Percentiles rank a stretch among this genome's conserved stretches.
Conservation (phyloP, 1,140 invertebrate genomes). For the Drosophila murphyi region DNA sequence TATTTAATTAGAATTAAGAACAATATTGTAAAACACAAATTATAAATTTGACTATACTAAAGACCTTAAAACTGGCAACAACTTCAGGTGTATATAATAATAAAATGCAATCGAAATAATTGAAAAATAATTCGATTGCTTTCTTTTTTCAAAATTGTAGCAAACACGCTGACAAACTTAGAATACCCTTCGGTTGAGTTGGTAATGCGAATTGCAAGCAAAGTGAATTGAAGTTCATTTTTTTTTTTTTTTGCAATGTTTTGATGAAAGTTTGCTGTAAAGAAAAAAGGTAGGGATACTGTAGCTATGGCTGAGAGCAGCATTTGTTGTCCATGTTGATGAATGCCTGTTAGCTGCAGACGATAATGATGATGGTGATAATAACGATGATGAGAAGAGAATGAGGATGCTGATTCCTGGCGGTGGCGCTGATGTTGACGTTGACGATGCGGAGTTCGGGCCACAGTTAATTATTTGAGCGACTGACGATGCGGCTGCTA, state of each 20-base stretch:
- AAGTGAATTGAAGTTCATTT: constrained; percentile 33
- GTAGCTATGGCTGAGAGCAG: background rate
- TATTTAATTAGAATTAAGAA: no score
- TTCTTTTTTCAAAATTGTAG: background rate
- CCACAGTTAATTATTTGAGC: constrained; percentile 69
- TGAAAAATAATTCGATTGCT: background rate
- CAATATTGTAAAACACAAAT: no score
- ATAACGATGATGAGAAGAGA: constrained; percentile 16
- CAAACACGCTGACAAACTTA: background rate
- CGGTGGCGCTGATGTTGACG: constrained; percentile 16
- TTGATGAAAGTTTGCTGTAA: constrained; percentile 22
- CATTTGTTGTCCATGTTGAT: constrained; percentile 46
- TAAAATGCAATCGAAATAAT: background rate
- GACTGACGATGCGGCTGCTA: constrained; percentile 46
- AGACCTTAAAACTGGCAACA: background rate
- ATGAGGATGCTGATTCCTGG: constrained; percentile 19
- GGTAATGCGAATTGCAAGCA: constrained; percentile 16
- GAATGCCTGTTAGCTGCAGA: constrained; percentile 57
- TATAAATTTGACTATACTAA: no score
- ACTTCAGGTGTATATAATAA: background rate
- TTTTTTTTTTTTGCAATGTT: constrained; percentile 32
- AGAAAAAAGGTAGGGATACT: constrained; percentile 10
- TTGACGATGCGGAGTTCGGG: constrained; percentile 22
- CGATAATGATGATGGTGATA: constrained; percentile 19
- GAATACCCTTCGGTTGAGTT: constrained; percentile 4